phyloP scores from a whole-genome alignment of 2,113 vertebrate species.

The Prinia subflava region DNA sequence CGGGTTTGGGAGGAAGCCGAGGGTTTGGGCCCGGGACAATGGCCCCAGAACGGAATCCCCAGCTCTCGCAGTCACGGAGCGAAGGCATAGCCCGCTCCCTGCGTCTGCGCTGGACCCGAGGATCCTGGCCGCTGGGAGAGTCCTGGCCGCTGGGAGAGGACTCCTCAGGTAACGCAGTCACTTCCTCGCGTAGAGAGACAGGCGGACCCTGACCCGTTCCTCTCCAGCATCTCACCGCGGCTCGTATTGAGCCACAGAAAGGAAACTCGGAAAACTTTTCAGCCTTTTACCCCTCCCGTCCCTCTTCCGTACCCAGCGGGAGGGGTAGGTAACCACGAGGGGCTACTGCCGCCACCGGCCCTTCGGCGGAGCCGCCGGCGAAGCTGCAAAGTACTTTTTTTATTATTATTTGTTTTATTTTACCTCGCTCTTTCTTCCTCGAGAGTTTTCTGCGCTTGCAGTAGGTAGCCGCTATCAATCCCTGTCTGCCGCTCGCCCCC shows the following conservation, averaged over 20 bases:
- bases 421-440: not conserved
- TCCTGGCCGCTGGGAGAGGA: not conserved
- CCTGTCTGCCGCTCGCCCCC: slow-evolving; percentile 27
- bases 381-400: not conserved
- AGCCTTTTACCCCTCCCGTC: not conserved
- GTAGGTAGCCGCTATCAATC: not conserved
- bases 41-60: not conserved
- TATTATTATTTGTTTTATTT: not conserved
- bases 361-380: not conserved
- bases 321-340: not conserved
- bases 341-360: not conserved
- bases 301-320: not conserved
- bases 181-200: not conserved
- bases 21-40: not conserved
- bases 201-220: not conserved
- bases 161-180: not conserved
- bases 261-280: slow-evolving; percentile 15
- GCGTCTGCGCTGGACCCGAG: no score
- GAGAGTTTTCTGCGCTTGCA: not conserved
- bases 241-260: not conserved
- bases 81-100: no score
- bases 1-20: not conserved
- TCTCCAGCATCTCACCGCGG: not conserved
- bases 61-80: not conserved
- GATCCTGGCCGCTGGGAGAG: not conserved